A percentile compares a stretch with the other conserved stretches of the same genome.
Conservation (phyloP, 2,797 vertebrate genomes). For the Melanotaenia nigrans region DNA sequence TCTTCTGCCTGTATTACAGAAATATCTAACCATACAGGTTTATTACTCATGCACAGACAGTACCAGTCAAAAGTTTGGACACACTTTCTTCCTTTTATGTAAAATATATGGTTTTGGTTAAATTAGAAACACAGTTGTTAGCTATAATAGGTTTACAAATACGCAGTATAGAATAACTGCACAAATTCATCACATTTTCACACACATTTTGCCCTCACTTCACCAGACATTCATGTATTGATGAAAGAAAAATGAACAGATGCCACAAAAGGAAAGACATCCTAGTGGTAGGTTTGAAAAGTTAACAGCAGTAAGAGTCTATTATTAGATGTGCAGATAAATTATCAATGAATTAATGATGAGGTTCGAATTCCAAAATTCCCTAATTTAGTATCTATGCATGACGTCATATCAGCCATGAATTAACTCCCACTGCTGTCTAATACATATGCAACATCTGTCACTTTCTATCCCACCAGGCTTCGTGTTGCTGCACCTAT, state of each 20-base stretch:
- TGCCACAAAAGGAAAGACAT: background rate
- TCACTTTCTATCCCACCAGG: constrained; percentile 38
- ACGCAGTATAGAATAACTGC: background rate
- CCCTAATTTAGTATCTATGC: constrained; percentile 12
- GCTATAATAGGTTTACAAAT: background rate
- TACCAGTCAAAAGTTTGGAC: too few species aligned
- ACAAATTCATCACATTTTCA: background rate
- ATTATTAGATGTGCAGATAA: constrained; percentile 36
- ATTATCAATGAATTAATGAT: constrained; percentile 57
- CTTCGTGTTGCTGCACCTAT: constrained; percentile 17
- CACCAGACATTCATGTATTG: background rate
- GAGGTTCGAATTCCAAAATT: constrained; percentile 21
- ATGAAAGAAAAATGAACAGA: background rate
- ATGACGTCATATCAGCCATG: constrained; percentile 29
- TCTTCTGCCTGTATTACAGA: constrained; percentile 26
- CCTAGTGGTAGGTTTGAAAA: constrained; percentile 4
- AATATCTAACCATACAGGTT: constrained; percentile 24
- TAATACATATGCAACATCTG: constrained; percentile 37
- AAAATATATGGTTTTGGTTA: background rate
- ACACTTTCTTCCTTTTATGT: background rate
- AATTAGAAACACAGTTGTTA: constrained; percentile 1
- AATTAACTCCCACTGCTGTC: constrained; percentile 10
- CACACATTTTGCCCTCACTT: background rate
- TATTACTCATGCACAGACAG: background rate
- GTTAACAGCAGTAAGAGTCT: constrained; percentile 10